Percentiles rank a stretch among this genome's conserved stretches.
Evolutionary conservation across 1,140 invertebrate species (phyloP).

Genomic region (Hormaphis cornu): DNA sequence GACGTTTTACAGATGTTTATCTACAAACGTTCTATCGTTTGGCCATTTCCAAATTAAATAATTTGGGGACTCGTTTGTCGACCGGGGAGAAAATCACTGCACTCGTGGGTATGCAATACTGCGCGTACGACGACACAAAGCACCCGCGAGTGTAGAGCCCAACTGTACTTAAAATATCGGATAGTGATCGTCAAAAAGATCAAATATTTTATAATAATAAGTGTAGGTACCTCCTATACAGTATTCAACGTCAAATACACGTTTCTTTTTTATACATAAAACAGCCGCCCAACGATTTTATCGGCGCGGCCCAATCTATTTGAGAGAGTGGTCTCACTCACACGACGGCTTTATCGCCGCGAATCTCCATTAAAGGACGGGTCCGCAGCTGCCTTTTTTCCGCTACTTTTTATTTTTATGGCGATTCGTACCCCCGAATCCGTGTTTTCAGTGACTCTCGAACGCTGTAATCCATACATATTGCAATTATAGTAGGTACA

Average conservation of each 20-base stretch:
- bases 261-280: not conserved
- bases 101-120: too few relatives aligned
- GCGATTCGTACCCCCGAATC: too few relatives aligned
- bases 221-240: too few relatives aligned
- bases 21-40: not conserved
- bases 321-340: not conserved
- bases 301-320: conserved; percentile 4
- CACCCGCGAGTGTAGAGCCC: too few relatives aligned
- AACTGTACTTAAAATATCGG: too few relatives aligned
- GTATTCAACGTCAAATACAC: too few relatives aligned
- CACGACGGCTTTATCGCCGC: not conserved
- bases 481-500: too few relatives aligned
- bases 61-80: not conserved
- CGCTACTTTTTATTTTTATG: too few relatives aligned
- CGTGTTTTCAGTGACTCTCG: too few relatives aligned
- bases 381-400: not conserved
- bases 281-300: not conserved
- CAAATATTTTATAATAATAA: not conserved
- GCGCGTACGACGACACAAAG: too few relatives aligned
- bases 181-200: not conserved
- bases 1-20: too few relatives aligned
- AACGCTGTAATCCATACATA: too few relatives aligned
- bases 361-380: not conserved
- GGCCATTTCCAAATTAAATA: not conserved
- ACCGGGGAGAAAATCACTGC: not conserved